Evolutionary conservation across 2,888 invertebrate species (phyloP).

Genomic region (Antheraea yamamai): DNA sequence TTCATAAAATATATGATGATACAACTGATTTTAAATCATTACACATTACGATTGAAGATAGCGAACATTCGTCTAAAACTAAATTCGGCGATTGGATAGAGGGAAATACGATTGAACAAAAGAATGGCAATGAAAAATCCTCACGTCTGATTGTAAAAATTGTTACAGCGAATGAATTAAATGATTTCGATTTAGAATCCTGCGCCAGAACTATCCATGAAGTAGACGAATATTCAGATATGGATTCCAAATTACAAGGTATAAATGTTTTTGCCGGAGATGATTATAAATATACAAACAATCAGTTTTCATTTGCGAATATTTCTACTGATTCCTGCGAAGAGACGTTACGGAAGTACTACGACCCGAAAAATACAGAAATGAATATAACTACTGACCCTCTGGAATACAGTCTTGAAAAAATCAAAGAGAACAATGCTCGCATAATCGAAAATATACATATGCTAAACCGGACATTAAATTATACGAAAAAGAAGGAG

Average conservation of each 20-base stretch:
- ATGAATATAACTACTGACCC: slow-evolving; percentile 46
- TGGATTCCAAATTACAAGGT: neutral
- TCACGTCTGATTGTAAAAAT: slow-evolving; percentile 70
- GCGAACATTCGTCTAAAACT: slow-evolving; percentile 44
- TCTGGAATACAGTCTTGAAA: slow-evolving; percentile 71
- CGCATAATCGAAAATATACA: slow-evolving; percentile 77
- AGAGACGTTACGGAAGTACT: neutral
- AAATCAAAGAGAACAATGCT: slow-evolving; percentile 75
- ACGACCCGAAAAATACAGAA: slow-evolving; percentile 30
- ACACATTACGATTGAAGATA: slow-evolving; percentile 57
- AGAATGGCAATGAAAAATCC: slow-evolving; percentile 53
- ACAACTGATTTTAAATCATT: slow-evolving; percentile 63
- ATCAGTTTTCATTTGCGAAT: neutral
- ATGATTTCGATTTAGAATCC: slow-evolving; percentile 59
- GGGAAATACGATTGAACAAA: slow-evolving; percentile 50
- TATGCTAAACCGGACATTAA: slow-evolving; percentile 69
- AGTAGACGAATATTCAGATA: slow-evolving; percentile 12
- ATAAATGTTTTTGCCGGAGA: slow-evolving; percentile 7
- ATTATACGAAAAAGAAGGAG: slow-evolving; percentile 74
- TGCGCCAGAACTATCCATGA: slow-evolving; percentile 48
- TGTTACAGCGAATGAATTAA: slow-evolving; percentile 55
- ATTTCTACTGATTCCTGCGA: neutral
- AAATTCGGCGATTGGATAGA: slow-evolving; percentile 67
- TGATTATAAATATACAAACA: neutral
- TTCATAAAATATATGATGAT: slow-evolving; percentile 67